These are phyloP conservation scores for Probosciger aterrimus DNA, from an alignment of 2,113 vertebrate genomes.

Conservation along the genomic window DNA sequence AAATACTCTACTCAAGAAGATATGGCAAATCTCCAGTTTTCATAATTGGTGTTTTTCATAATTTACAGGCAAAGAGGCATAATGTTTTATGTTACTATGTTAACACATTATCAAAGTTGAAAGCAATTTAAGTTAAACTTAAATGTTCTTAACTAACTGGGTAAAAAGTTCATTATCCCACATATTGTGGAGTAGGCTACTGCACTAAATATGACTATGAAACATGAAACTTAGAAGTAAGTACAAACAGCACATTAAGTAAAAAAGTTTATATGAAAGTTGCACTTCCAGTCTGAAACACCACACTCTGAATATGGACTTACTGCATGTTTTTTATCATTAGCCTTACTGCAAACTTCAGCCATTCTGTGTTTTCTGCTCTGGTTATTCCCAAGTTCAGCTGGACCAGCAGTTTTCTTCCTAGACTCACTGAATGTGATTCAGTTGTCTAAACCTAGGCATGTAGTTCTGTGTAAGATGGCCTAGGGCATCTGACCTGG, in stretches of 20 bases:
- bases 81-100: not conserved
- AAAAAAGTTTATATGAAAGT: not conserved
- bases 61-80: not conserved
- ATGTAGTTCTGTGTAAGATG: not conserved
- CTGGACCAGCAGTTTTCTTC: not conserved
- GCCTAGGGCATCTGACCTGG: not conserved
- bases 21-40: not conserved
- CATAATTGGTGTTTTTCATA: not conserved
- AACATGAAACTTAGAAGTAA: not conserved
- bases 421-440: not conserved
- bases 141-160: not conserved
- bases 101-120: not conserved
- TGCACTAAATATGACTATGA: not conserved
- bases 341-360: not conserved
- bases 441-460: not conserved
- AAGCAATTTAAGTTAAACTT: not conserved
- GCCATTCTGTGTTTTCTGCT: not conserved
- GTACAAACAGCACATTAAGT: not conserved
- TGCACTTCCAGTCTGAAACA: not conserved
- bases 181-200: not conserved
- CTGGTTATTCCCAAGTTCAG: not conserved
- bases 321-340: not conserved
- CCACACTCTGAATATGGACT: not conserved
- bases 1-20: not conserved
- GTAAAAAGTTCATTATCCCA: not conserved